Evolutionary conservation across 1,140 invertebrate genomes (phyloP), one percentile per base, ranked within the genome.

Genomic region (Diorhabda elongata): DNA sequence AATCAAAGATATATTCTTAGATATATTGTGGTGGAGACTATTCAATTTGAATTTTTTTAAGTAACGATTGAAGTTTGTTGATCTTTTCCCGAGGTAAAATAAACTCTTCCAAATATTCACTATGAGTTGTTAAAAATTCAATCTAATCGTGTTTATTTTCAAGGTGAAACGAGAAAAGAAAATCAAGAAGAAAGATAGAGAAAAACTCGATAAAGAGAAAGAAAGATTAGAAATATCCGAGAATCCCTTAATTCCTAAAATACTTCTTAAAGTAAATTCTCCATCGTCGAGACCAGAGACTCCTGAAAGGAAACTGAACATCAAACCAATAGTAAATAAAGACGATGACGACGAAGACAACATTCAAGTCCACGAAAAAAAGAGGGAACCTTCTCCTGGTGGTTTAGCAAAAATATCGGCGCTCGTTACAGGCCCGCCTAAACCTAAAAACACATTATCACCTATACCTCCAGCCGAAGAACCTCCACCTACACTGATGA

Each of bases 341-440:
- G 86, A 85, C 63, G 82, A 82, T 61, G 81, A 82, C 5, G 75
- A 77, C 44, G 74, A 79, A 3, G 71, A 73, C 41, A 64, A 44
- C 61, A 68, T 61, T 44, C 64, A 42, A 58, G 47, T 7, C 52
- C 74, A 74, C 68, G 75, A 77, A 56, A 72, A 68, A 43, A 83
- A 84, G 68, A 80, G 89, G 65, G 89, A 90, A 77, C 85, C 88
- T 44, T 91, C 91, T 45, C 91, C 92, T 61, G 61, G 44, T 3
- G 91, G 92, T 76, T 81, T 94, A 61, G 92, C 91, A 3, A 87
- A 91, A 77, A 92, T 94, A 74, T 90, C 91, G 3, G 90, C 92
- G 64, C 81, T 94, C 47, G 88, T 93, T 47, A 93, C 91, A 9
- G 82, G 91, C 69, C 91, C 91, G 43, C 91, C 91, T 2, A 92